phyloP scores from a whole-genome alignment of 2,888 invertebrate species.

The Ophonus ardosiacus region DNA sequence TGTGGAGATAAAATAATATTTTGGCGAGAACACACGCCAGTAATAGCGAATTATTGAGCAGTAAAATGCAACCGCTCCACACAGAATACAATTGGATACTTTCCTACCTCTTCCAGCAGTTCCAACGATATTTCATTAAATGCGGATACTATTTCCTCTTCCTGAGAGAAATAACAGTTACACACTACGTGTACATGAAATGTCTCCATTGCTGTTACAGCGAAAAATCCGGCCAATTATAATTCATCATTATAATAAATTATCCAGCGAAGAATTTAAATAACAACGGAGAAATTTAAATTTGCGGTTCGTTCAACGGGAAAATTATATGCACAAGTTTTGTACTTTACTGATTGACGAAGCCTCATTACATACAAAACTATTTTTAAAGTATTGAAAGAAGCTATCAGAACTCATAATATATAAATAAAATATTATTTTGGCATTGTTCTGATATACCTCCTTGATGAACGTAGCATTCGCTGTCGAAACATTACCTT shows the following conservation, averaged over 20 bases:
- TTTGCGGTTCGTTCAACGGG: background rate
- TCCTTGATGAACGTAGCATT: too few relatives aligned
- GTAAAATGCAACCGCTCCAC: conserved; percentile 30
- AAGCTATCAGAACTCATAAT: too few relatives aligned
- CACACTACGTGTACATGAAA: background rate
- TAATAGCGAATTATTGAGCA: conserved; percentile 38
- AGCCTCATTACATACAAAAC: background rate
- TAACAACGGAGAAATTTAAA: background rate
- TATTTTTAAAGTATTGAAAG: too few relatives aligned
- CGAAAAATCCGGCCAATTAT: background rate
- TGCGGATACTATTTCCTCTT: background rate
- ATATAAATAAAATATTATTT: too few relatives aligned
- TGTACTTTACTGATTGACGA: background rate
- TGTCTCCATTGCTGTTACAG: background rate
- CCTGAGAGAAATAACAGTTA: background rate
- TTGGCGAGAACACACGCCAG: conserved; percentile 1
- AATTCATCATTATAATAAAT: conserved; percentile 14
- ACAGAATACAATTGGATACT: conserved; percentile 15
- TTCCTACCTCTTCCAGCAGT: background rate
- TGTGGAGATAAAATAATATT: conserved; percentile 31
- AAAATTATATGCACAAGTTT: background rate
- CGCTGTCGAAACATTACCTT: too few relatives aligned
- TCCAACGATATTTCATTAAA: background rate
- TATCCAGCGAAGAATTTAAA: background rate
- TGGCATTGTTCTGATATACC: too few relatives aligned